Evolutionary conservation across 2,113 vertebrate species (phyloP), one percentile per base, ranked within the genome.

Genomic region (Triplophysa rosa): DNA sequence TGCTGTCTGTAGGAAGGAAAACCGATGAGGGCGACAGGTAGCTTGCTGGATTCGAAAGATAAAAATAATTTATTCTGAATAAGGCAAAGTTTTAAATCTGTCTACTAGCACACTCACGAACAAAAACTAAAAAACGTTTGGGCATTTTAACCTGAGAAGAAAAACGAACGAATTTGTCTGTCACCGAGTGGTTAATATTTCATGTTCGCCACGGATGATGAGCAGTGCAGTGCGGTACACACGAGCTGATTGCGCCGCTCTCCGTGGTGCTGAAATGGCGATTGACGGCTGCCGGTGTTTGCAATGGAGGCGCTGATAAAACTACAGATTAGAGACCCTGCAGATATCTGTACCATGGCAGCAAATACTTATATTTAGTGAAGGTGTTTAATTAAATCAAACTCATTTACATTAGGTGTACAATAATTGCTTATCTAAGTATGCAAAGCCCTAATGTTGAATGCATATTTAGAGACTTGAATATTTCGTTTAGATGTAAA

Each of bases 1-100:
- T 88, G 90, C 86, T 80, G 77, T 78, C 72, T 82, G 84, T 74
- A 62, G 63, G 67, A 72, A 67, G 65, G 10, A 26, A 59, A 67
- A 42, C 49, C 24, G 42, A 71, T 42, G 69, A 67, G 52, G 71
- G 66, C 49, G 82, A 56, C 49, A 80, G 42, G 40, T 61, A 67
- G 37, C 52, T 71, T 56, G 19, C 67, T 74, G 13, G 66, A 65
- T 76, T 10, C 13, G 75, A 76, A 40, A 40, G 78, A 72, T 24
- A 67, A 14, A 10, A 40, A 33, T 14, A 5, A 1, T 61, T 0
- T 24, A 40, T 68, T 65, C 26, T 23, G 47, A n/a, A 68, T 17
- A 12, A 14, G 10, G 17, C 6, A 21, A 45, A 11, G 16, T 1
- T 58, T 58, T 7, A 19, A n/a, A 24, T 26, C 13, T 33, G 1